A percentile compares a stretch with the other conserved stretches of the same genome.
phyloP scores from a whole-genome alignment of 2,888 invertebrate species.

The Volucella zonaria region DNA sequence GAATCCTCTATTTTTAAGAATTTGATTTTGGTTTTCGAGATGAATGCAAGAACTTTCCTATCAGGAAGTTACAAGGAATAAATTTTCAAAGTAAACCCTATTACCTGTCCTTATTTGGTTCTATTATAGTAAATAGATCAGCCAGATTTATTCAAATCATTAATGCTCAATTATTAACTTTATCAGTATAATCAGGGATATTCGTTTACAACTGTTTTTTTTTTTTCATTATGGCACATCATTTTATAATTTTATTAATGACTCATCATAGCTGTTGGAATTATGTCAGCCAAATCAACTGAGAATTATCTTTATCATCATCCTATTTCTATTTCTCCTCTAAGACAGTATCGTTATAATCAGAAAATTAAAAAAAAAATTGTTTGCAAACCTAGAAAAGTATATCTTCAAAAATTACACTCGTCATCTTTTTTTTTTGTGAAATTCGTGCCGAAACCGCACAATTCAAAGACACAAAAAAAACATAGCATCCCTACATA shows the following conservation, averaged over 20 bases:
- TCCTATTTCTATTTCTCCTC: slow-evolving; percentile 2
- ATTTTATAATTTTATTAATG: slow-evolving; percentile 4
- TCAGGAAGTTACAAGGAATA: no score
- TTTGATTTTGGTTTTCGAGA: no score
- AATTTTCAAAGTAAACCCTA: no score
- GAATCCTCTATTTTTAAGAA: no score
- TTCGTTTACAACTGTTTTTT: background rate
- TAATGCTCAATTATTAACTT: no score
- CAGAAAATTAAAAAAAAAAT: background rate
- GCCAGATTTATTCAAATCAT: no score
- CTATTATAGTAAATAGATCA: no score
- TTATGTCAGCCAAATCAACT: slow-evolving; percentile 8
- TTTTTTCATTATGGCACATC: background rate
- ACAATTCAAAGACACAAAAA: slow-evolving; percentile 4
- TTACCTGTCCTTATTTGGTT: no score
- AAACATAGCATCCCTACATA: slow-evolving; percentile 16
- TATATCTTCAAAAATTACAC: slow-evolving; percentile 26
- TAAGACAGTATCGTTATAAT: slow-evolving; percentile 22
- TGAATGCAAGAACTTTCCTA: no score
- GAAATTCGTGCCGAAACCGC: slow-evolving; percentile 6
- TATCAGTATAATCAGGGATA: no score
- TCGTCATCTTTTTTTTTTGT: slow-evolving; percentile 19
- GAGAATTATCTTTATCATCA: slow-evolving; percentile 31
- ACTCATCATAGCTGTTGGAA: background rate
- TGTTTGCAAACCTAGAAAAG: slow-evolving; percentile 18